Conservation (phyloP, 2,113 vertebrate species). For the Narcine bancroftii region DNA sequence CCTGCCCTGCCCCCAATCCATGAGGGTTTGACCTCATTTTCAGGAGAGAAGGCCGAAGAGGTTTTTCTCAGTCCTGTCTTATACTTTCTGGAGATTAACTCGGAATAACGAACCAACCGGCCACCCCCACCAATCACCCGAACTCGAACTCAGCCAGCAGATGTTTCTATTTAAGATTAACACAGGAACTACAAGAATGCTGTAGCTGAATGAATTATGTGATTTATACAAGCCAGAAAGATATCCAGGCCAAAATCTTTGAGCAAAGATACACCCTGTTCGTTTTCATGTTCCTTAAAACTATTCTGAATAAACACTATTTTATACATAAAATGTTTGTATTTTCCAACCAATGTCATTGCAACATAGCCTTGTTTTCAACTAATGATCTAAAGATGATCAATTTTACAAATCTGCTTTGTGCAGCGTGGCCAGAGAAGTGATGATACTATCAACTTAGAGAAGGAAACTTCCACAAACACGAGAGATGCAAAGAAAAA, state of each 20-base stretch:
- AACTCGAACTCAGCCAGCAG: constrained; percentile 19
- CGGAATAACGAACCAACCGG: not conserved
- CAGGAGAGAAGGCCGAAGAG: not conserved
- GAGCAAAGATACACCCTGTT: not conserved
- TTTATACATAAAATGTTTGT: not conserved
- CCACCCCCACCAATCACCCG: not conserved
- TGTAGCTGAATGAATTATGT: not conserved
- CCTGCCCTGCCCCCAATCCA: not conserved
- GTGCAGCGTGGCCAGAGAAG: not conserved
- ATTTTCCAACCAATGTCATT: not conserved
- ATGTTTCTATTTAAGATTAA: constrained; percentile 9
- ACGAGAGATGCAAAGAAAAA: not conserved
- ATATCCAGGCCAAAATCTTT: not conserved
- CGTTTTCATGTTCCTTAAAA: constrained; percentile 13
- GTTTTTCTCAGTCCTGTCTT: not conserved
- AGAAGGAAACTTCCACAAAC: not conserved
- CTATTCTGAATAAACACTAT: not conserved
- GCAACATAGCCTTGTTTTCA: not conserved
- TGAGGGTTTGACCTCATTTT: not conserved
- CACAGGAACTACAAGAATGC: constrained; percentile 27
- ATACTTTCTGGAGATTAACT: not conserved
- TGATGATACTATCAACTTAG: not conserved
- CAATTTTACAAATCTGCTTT: not conserved
- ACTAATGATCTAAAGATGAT: not conserved
- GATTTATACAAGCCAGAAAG: not conserved